Conservation (phyloP, 2,797 vertebrate species). For the Phalanger gymnotis region DNA sequence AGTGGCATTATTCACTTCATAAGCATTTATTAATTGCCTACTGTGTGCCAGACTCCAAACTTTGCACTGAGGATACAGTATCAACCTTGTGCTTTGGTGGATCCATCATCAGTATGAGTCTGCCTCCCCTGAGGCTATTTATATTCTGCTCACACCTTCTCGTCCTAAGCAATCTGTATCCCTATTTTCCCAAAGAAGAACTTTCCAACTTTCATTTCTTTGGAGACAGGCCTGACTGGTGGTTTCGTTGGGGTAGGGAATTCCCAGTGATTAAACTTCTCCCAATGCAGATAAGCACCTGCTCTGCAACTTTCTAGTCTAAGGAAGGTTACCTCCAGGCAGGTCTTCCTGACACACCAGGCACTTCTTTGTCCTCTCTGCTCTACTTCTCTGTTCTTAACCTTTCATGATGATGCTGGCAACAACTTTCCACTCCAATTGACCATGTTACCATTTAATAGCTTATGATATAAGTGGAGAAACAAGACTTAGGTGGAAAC, state of each 20-base stretch:
- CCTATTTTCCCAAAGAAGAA: background rate
- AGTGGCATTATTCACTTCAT: background rate
- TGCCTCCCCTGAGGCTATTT: background rate
- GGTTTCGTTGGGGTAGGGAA: background rate
- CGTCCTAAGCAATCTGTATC: background rate
- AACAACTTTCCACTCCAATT: background rate
- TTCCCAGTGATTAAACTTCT: background rate
- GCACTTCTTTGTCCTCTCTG: background rate
- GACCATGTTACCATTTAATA: background rate
- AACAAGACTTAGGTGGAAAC: background rate
- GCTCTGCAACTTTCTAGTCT: background rate
- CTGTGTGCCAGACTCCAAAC: background rate
- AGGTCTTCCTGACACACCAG: background rate
- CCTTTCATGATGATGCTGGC: background rate
- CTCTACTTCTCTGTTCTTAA: conserved; percentile 16
- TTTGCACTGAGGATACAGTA: background rate
- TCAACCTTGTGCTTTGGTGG: background rate
- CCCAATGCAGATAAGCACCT: background rate
- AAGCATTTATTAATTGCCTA: background rate
- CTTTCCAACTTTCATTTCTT: background rate
- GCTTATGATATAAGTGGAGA: background rate
- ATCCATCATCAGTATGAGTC: background rate
- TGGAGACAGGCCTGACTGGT: background rate
- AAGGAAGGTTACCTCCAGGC: background rate
- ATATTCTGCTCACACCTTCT: background rate